Percentiles rank a stretch among this genome's conserved stretches.
Conservation (phyloP, 2,888 invertebrate genomes). For the Eupithecia subfuscata region DNA sequence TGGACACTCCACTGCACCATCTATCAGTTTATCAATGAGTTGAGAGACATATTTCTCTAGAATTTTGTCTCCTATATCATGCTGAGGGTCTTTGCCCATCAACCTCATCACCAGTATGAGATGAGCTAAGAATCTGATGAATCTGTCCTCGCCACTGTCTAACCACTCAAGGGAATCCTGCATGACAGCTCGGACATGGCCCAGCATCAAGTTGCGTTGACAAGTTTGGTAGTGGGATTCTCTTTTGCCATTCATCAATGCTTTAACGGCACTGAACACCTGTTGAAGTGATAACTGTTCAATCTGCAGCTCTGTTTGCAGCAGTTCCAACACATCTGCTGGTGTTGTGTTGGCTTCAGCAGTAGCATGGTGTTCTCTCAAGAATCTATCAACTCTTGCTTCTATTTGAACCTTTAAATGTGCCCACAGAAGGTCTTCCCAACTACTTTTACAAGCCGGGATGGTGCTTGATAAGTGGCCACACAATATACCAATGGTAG, state of each 20-base stretch:
- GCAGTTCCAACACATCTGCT: slow-evolving; percentile 69
- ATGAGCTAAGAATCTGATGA: slow-evolving; percentile 93
- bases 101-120: slow-evolving; percentile 92
- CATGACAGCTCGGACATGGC: slow-evolving; percentile 89
- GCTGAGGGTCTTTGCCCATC: slow-evolving; percentile 88
- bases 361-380: slow-evolving; percentile 77
- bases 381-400: slow-evolving; percentile 89
- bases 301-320: slow-evolving; percentile 68
- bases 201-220: slow-evolving; percentile 93
- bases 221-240: slow-evolving; percentile 89
- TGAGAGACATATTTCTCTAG: slow-evolving; percentile 89
- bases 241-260: slow-evolving; percentile 82
- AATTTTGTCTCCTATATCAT: slow-evolving; percentile 89
- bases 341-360: slow-evolving; percentile 75
- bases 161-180: slow-evolving; percentile 88
- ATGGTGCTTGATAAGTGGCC: slow-evolving; percentile 92
- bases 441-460: slow-evolving; percentile 88
- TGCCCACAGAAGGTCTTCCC: slow-evolving; percentile 97
- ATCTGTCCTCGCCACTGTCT: slow-evolving; percentile 79
- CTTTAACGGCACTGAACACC: slow-evolving; percentile 75
- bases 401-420: slow-evolving; percentile 93
- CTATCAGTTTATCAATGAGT: slow-evolving; percentile 84
- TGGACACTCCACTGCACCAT: slow-evolving; percentile 86
- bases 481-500: slow-evolving; percentile 91
- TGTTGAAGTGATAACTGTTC: slow-evolving; percentile 74